Evolutionary conservation across 2,888 invertebrate genomes (phyloP).

Genomic region (Euspilapteryx auroguttella): DNA sequence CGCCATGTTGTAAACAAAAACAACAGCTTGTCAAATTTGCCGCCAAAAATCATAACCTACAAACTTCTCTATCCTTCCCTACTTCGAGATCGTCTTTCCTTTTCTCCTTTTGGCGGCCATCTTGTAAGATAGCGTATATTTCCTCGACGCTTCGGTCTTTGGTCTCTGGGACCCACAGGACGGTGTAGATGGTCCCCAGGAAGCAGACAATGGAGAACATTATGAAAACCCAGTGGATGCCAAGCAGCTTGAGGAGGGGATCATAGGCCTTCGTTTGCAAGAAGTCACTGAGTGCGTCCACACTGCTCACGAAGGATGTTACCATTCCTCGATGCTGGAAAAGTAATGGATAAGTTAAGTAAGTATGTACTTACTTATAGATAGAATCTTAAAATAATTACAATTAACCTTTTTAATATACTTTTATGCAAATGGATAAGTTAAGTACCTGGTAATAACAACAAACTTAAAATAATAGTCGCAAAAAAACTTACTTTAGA

Average conservation of each 20-base stretch:
- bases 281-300: conserved; percentile 46
- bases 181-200: conserved; percentile 38
- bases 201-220: conserved; percentile 45
- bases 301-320: conserved; percentile 41
- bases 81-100: conserved; percentile 28
- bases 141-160: conserved; percentile 41
- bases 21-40: conserved; percentile 1
- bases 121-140: conserved; percentile 37
- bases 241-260: conserved; percentile 38
- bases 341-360: no score
- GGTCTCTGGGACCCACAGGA: conserved; percentile 48
- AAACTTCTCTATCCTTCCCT: conserved; percentile 32
- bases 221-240: conserved; percentile 53
- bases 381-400: no score
- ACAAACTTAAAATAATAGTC: no score
- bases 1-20: conserved; percentile 1
- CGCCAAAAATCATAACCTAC: conserved; percentile 23
- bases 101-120: conserved; percentile 34
- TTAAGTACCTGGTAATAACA: no score
- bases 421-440: no score
- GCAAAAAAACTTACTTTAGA: no score
- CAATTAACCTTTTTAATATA: no score
- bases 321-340: conserved; percentile 50
- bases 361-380: no score
- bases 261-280: conserved; percentile 49